phyloP scores from a whole-genome alignment of 1,140 invertebrate species.

The Ceratina australensis region DNA sequence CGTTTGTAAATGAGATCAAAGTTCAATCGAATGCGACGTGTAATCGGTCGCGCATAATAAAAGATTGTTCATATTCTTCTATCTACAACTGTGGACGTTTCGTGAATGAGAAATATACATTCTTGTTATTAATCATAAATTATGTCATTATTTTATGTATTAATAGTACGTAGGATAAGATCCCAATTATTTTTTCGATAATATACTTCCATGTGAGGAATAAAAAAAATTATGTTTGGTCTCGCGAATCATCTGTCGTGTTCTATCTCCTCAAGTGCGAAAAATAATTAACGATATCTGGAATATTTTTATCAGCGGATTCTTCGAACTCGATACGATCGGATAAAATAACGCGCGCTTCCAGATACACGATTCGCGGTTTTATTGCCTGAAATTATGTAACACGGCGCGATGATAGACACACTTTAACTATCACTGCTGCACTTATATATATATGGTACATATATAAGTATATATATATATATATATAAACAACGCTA shows the following conservation, averaged over 20 bases:
- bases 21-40: neutral
- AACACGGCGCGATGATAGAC: neutral
- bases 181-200: constrained; percentile 3
- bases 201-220: neutral
- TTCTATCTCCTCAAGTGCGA: neutral
- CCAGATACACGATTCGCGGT: neutral
- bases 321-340: constrained; percentile 11
- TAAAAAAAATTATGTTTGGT: too few relatives aligned
- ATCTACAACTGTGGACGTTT: neutral
- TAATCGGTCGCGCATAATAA: too few relatives aligned
- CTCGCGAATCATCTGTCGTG: neutral
- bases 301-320: constrained; percentile 24
- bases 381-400: neutral
- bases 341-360: constrained; percentile 4
- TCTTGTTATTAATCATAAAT: neutral
- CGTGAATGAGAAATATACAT: neutral
- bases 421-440: neutral
- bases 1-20: neutral
- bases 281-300: neutral
- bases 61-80: neutral
- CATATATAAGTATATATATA: too few relatives aligned
- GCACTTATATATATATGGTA: neutral
- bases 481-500: too few relatives aligned
- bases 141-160: neutral
- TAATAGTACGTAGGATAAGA: neutral